These are phyloP conservation scores for Coptodon rendalli DNA, from an alignment of 2,113 vertebrate genomes.

Conservation along the genomic window DNA sequence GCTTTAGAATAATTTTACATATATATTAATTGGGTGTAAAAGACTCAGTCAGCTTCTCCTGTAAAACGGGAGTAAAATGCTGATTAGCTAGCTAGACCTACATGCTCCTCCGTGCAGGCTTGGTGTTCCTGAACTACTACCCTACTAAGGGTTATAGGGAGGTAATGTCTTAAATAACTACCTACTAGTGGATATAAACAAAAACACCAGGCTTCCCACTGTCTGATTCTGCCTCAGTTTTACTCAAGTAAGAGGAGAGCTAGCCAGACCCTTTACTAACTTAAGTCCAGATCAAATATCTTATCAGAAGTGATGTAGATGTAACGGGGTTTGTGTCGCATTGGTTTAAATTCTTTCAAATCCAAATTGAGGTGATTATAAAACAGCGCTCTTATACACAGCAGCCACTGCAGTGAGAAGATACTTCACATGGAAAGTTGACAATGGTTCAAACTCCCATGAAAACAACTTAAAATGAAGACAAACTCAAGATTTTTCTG, in stretches of 20 bases:
- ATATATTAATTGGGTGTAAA: slow-evolving; percentile 75
- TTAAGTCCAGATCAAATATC: slow-evolving; percentile 40
- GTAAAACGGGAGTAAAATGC: slow-evolving; percentile 75
- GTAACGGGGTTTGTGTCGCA: neutral
- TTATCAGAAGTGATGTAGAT: neutral
- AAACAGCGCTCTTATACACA: slow-evolving; percentile 24
- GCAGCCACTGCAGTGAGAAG: neutral
- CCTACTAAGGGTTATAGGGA: slow-evolving; percentile 39
- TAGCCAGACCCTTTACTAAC: slow-evolving; percentile 29
- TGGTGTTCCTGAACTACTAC: slow-evolving; percentile 51
- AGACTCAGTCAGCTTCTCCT: slow-evolving; percentile 69
- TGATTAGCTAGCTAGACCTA: slow-evolving; percentile 68
- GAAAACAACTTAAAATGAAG: neutral
- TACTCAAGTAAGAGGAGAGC: slow-evolving; percentile 55
- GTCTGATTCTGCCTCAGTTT: slow-evolving; percentile 42
- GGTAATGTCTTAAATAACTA: slow-evolving; percentile 61
- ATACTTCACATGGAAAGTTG: neutral
- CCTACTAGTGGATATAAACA: slow-evolving; percentile 50
- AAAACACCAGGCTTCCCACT: slow-evolving; percentile 44
- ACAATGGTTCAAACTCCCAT: neutral
- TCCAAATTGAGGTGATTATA: neutral
- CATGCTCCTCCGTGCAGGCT: slow-evolving; percentile 51
- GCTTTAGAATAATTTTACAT: slow-evolving; percentile 69
- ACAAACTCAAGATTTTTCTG: neutral
- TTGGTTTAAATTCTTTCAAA: slow-evolving; percentile 27